Base-by-base conservation (phyloP, 2,888 invertebrate genomes). In the Celastrina argiolus region DNA sequence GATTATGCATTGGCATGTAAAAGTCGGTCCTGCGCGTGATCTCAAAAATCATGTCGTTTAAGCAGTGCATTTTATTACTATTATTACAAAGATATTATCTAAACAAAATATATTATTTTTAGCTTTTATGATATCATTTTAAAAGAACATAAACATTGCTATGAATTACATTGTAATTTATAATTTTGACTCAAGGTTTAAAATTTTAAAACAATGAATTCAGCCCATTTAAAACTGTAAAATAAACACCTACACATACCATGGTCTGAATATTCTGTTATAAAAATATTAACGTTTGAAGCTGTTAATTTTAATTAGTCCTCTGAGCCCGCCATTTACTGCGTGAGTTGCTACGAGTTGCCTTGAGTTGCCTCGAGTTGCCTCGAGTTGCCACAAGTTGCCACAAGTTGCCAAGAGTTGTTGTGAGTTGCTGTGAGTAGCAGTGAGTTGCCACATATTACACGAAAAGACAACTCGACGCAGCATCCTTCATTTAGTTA, bases 401-500 rank as follows among this genome's bases (percentile, higher is more conserved):
- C 12, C 45, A 16, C 6, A 8, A 39, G 39, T 39, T 39, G 39
- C 8, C 56, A 56, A 12, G 34, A 34, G 31, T 58, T 59, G 59
- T 16, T 10, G 8, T 10, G 10, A 45, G 45, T 45, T 18, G 45
- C 2, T 18, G 10, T 10, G 45, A 45, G 45, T 45, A 8, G 45
- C 18, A 16, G 22, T 22, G 51, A 51, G 22, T 22, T 51, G 51
- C 51, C 39, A 61, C 36, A 22, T 59, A 18, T 10, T 26, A 61
- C 16, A 36, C 36, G 39, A 61, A 59, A 58, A 61, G 39, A 61
- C 61, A 61, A 26, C 61, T 16, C 61, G 5, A 61, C 39, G 39
- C 61, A 14, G 39, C 61, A 61, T 61, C 66, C 66, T 66, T 66
- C 59, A 66, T 66, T 59, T 66, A 59, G 66, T 59, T 58, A 42